Evolutionary conservation across 2,113 vertebrate species (phyloP).

Genomic region (Erythrolamprus reginae): DNA sequence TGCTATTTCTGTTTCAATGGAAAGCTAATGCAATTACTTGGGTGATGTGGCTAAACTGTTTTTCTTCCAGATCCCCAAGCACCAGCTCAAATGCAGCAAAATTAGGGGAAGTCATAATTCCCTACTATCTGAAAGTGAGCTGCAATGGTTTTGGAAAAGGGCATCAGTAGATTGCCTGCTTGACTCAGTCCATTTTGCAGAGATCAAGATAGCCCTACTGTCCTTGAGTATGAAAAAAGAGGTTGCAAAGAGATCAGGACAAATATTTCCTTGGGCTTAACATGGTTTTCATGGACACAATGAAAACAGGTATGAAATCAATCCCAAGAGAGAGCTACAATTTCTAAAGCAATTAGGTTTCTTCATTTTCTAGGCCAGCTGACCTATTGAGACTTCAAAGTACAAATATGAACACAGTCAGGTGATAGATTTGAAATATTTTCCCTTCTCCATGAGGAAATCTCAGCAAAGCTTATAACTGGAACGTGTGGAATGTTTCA

Average conservation of each 20-base stretch:
- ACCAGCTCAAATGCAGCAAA: neutral
- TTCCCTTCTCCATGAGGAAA: neutral
- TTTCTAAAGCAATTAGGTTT: neutral
- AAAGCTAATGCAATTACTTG: constrained; percentile 24
- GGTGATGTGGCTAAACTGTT: constrained; percentile 5
- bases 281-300: neutral
- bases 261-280: constrained; percentile 7
- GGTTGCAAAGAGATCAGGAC: neutral
- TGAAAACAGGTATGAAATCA: constrained; percentile 1
- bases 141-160: neutral
- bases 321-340: neutral
- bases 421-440: neutral
- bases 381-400: neutral
- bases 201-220: neutral
- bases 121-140: neutral
- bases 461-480: neutral
- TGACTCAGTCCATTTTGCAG: neutral
- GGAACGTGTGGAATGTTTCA: neutral
- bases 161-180: neutral
- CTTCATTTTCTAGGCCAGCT: constrained; percentile 9
- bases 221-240: neutral
- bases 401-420: constrained; percentile 2
- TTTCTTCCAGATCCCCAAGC: neutral
- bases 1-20: neutral
- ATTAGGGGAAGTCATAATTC: neutral